phyloP scores from a whole-genome alignment of 2,113 vertebrate species.

The Brachypteracias leptosomus region DNA sequence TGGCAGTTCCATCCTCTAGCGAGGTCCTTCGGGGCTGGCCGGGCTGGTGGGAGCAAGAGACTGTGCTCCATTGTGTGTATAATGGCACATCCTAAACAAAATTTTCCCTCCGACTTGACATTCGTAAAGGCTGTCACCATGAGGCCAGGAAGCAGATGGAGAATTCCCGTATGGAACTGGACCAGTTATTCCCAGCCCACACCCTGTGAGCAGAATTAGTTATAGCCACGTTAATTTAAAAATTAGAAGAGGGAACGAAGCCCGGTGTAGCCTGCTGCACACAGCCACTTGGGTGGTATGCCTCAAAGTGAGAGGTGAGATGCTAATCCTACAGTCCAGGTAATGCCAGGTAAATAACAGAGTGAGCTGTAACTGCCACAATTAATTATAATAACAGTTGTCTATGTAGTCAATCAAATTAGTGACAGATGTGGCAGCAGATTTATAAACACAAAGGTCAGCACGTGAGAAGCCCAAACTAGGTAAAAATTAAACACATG shows the following conservation, averaged over 20 bases:
- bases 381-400: background rate
- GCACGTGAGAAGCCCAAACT: background rate
- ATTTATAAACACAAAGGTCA: background rate
- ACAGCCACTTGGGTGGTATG: background rate
- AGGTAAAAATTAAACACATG: background rate
- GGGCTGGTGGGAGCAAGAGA: too few relatives aligned
- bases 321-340: background rate
- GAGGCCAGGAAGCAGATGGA: background rate
- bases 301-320: background rate
- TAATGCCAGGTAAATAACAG: background rate
- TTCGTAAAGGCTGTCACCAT: background rate
- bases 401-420: background rate
- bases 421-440: background rate
- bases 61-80: too few relatives aligned
- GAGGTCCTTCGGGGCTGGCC: too few relatives aligned
- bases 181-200: background rate
- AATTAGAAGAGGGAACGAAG: background rate
- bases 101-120: background rate
- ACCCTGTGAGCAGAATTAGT: background rate
- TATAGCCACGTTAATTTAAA: background rate
- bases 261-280: background rate
- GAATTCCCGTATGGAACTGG: background rate
- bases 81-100: too few relatives aligned
- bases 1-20: too few relatives aligned
- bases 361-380: background rate